These are phyloP conservation scores for Noturus placidus DNA, from an alignment of 2,113 vertebrate genomes.

Conservation along the genomic window DNA sequence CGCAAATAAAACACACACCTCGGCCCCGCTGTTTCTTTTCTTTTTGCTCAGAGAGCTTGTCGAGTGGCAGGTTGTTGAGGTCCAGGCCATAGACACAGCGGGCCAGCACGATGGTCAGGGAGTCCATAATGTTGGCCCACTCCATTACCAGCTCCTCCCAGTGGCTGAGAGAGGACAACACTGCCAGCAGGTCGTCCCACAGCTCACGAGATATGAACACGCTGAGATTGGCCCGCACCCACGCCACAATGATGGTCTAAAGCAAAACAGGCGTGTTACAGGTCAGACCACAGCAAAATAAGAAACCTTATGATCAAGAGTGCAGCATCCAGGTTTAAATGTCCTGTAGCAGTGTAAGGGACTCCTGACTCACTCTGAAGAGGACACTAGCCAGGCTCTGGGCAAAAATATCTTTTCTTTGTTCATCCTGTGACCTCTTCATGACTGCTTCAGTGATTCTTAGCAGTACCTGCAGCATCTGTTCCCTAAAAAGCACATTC, in stretches of 20 bases:
- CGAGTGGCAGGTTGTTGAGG: constrained; percentile 90
- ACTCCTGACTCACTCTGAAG: constrained; percentile 82
- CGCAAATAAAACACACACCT: constrained; percentile 69
- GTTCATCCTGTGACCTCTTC: constrained; percentile 90
- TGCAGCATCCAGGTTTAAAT: not conserved
- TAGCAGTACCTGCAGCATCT: constrained; percentile 93
- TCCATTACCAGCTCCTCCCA: constrained; percentile 95
- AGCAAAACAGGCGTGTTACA: not conserved
- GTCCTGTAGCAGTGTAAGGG: not conserved
- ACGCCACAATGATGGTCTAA: constrained; percentile 95
- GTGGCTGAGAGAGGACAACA: constrained; percentile 89
- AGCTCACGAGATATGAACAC: constrained; percentile 96
- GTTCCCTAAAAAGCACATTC: constrained; percentile 79
- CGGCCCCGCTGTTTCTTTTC: constrained; percentile 95
- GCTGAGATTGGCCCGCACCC: constrained; percentile 93
- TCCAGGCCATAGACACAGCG: constrained; percentile 91
- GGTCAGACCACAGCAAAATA: not conserved
- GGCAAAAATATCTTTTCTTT: constrained; percentile 86
- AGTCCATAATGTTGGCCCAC: constrained; percentile 99
- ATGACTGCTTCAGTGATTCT: constrained; percentile 95
- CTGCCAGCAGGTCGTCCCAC: constrained; percentile 92
- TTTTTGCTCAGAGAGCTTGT: constrained; percentile 97
- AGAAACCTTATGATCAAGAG: not conserved
- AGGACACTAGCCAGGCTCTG: constrained; percentile 89
- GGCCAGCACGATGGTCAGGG: constrained; percentile 89